Conservation (phyloP, 1,140 invertebrate genomes). For the Bombus breviceps region DNA sequence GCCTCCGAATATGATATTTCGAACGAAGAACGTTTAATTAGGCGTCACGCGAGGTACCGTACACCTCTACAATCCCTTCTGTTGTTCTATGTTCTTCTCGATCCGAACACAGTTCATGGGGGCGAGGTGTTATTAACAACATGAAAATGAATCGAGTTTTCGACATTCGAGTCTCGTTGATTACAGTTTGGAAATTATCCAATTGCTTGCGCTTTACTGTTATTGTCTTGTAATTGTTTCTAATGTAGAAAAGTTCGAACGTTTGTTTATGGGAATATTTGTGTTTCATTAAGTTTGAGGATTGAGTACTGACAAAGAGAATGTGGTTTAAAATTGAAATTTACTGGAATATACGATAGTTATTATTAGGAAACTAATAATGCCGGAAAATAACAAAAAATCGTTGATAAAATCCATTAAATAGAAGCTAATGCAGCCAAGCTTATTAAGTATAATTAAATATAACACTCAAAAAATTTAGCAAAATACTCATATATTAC, state of each 20-base stretch:
- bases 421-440: no score
- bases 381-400: no score
- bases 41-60: slow-evolving; percentile 59
- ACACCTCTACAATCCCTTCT: neutral
- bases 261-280: neutral
- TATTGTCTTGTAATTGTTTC: neutral
- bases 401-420: no score
- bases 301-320: no score
- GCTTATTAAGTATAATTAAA: no score
- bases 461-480: no score
- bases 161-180: neutral
- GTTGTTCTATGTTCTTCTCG: neutral
- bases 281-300: no score
- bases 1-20: slow-evolving; percentile 56
- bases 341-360: no score
- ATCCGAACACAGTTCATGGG: neutral
- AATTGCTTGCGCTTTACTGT: no score
- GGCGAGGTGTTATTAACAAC: neutral
- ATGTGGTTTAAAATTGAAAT: no score
- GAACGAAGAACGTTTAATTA: slow-evolving; percentile 62
- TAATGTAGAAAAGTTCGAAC: neutral
- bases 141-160: neutral
- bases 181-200: neutral
- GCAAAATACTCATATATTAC: no score
- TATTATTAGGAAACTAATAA: no score